These are phyloP conservation scores for Anas platyrhynchos DNA, from an alignment of 2,113 vertebrate genomes.

Conservation along the genomic window DNA sequence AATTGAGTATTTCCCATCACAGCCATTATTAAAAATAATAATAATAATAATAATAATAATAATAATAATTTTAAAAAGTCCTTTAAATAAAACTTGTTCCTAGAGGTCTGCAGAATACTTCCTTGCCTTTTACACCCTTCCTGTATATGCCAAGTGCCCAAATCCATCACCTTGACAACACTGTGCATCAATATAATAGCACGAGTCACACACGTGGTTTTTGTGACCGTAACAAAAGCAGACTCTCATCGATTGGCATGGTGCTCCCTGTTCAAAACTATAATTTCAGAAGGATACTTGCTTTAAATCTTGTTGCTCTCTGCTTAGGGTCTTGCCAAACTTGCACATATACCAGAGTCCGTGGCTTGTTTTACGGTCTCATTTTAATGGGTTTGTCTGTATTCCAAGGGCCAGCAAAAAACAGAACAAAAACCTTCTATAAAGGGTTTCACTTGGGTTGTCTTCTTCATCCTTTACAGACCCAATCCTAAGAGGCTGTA, in stretches of 20 bases:
- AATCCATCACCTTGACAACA: constrained; percentile 70
- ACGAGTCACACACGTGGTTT: background rate
- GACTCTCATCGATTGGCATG: constrained; percentile 46
- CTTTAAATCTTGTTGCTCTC: constrained; percentile 19
- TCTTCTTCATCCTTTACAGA: background rate
- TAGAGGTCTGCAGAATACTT: background rate
- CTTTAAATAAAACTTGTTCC: constrained; percentile 4
- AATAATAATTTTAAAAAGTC: background rate
- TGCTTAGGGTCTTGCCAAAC: constrained; percentile 25
- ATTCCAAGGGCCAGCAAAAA: constrained; percentile 12
- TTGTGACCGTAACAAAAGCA: constrained; percentile 53
- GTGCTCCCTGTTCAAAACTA: constrained; percentile 10
- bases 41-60: background rate
- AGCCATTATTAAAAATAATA: background rate
- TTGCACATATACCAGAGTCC: background rate
- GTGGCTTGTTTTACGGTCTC: constrained; percentile 22
- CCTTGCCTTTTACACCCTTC: constrained; percentile 14
- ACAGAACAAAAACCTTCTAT: background rate
- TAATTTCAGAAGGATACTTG: constrained; percentile 38
- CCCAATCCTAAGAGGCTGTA: background rate
- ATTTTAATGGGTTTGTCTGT: constrained; percentile 27
- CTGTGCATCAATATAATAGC: constrained; percentile 62
- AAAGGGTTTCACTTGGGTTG: background rate
- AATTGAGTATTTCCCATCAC: background rate
- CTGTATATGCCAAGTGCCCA: constrained; percentile 14